Evolutionary conservation across 2,113 vertebrate species (phyloP).

Genomic region (Scomber scombrus): DNA sequence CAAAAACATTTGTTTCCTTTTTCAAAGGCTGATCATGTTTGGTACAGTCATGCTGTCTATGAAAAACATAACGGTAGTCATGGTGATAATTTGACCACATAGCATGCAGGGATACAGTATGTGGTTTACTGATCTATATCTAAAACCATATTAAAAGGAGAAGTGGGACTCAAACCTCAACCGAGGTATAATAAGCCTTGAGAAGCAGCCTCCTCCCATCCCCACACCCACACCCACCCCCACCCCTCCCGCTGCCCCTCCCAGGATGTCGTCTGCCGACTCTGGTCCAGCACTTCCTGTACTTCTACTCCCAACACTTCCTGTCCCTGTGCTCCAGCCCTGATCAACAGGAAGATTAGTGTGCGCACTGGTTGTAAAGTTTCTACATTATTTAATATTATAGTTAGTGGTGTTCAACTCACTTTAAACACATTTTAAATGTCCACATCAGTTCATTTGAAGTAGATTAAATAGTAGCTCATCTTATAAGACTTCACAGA

Average conservation of each 20-base stretch:
- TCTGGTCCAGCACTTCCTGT: constrained; percentile 74
- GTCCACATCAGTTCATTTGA: not conserved
- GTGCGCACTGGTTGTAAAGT: not conserved
- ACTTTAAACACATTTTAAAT: not conserved
- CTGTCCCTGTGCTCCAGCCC: constrained; percentile 64
- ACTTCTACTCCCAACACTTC: constrained; percentile 72
- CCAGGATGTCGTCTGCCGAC: constrained; percentile 72
- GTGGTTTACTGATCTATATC: not conserved
- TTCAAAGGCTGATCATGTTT: not conserved
- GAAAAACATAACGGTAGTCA: constrained; percentile 7
- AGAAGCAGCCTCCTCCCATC: not conserved
- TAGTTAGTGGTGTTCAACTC: not conserved
- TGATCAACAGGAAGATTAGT: constrained; percentile 76
- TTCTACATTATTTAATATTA: not conserved
- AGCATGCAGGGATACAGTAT: not conserved
- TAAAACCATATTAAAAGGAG: constrained; percentile 46
- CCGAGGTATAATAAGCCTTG: constrained; percentile 17
- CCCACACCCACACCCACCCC: not conserved
- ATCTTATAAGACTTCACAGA: too few species aligned
- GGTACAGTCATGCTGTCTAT: not conserved
- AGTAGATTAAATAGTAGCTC: too few species aligned
- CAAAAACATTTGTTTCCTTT: constrained; percentile 15
- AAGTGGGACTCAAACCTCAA: constrained; percentile 38
- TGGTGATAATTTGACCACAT: constrained; percentile 18
- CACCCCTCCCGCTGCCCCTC: constrained; percentile 45